Conservation (phyloP, 2,888 invertebrate species). For the Parnassius apollo region DNA sequence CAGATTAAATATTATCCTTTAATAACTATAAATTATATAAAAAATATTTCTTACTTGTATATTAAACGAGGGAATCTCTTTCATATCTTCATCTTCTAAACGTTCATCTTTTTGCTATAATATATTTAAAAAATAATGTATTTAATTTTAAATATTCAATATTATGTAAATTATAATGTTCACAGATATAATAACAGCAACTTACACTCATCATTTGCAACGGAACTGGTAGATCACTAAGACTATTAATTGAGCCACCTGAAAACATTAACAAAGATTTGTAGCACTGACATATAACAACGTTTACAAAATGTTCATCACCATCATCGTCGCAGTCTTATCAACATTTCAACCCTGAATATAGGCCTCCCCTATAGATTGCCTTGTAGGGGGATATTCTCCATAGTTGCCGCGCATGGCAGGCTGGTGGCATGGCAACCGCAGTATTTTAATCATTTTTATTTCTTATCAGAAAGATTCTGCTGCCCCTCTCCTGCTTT, state of each 20-base stretch:
- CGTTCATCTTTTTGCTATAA: constrained; percentile 24
- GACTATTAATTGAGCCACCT: constrained; percentile 50
- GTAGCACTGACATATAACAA: too few relatives aligned
- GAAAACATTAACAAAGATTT: constrained; percentile 25
- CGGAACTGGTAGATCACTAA: constrained; percentile 39
- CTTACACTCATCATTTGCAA: constrained; percentile 29
- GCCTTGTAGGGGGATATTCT: too few relatives aligned
- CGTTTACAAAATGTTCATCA: too few relatives aligned
- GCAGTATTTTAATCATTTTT: too few relatives aligned
- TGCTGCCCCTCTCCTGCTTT: too few relatives aligned
- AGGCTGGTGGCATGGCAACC: too few relatives aligned
- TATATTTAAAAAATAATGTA: constrained; percentile 3
- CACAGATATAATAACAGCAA: constrained; percentile 23
- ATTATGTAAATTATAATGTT: not conserved
- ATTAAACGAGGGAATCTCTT: constrained; percentile 20
- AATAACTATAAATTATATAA: not conserved
- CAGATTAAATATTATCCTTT: not conserved
- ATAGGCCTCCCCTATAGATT: too few relatives aligned
- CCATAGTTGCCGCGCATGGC: too few relatives aligned
- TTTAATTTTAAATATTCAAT: not conserved
- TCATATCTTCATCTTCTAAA: constrained; percentile 25
- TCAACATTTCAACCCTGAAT: too few relatives aligned
- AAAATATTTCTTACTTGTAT: constrained; percentile 27
- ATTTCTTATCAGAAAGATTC: too few relatives aligned
- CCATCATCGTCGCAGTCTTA: too few relatives aligned